Base-by-base conservation (phyloP, 2,888 invertebrate genomes). In the Oxystoma pomonae region DNA sequence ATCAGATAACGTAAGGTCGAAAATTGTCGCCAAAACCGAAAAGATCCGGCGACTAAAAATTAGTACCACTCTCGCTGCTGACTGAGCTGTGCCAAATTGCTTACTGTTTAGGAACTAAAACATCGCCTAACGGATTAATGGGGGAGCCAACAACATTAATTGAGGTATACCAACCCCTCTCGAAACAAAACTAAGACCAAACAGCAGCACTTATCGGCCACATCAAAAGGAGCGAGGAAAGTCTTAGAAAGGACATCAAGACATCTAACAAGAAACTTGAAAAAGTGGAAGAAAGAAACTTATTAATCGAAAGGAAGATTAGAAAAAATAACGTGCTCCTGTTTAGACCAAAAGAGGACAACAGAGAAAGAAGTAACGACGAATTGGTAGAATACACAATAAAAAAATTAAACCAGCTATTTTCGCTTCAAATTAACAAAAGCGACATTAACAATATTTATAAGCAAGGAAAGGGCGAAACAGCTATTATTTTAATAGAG, bases 381-480 rank as follows among this genome's bases (percentile, higher is more conserved):
- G n/a, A n/a, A n/a, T n/a, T n/a, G n/a, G n/a, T n/a, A n/a, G 55
- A 20, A 55, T 16, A 55, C 55, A 18, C 18, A 18, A 55, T 18
- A 1, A 18, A 52, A 52, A 5, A 52, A 52, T 18, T 16, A 17
- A 52, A 16, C 52, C 16, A 52, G 52, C 12, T 35, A 35, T 35
- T 35, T 12, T 35, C 35, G 3, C 5, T 35, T 35, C 3, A 35
- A 7, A 35, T 35, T 35, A 35, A 12, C 3, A 35, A 7, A 7
- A 35, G 35, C 12, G 57, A 57, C 16, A 20, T 57, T 7, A 57
- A 57, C 22, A 57, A 57, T 57, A 20, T 20, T 9, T 57, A 57
- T 16, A 20, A 57, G 22, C 16, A 20, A 2, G 35, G 21, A 1
- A 57, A 57, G 1, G 20, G 12, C 9, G 22, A 21, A n/a, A 20